Conservation (phyloP, 2,797 vertebrate species). For the Pelobates cultripes region DNA sequence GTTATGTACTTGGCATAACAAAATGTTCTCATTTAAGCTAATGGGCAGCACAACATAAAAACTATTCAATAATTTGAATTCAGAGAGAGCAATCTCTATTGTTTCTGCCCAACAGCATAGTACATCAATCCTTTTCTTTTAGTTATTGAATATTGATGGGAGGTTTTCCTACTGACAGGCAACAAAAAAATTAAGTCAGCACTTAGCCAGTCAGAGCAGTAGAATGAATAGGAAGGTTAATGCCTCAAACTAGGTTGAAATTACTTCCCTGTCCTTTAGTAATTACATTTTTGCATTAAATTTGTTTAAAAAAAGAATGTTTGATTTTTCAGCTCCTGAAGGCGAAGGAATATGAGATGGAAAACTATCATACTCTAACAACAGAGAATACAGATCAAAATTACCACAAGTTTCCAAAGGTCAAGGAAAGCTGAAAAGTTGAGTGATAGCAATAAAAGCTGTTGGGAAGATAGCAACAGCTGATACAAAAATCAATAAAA, state of each 20-base stretch:
- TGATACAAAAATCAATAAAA: slow-evolving; percentile 20
- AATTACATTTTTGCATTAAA: slow-evolving; percentile 63
- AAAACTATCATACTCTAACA: slow-evolving; percentile 63
- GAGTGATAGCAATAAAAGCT: slow-evolving; percentile 55
- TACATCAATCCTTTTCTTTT: slow-evolving; percentile 60
- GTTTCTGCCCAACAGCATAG: slow-evolving; percentile 58
- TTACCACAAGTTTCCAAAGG: slow-evolving; percentile 65
- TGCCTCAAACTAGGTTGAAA: slow-evolving; percentile 63
- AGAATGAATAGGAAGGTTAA: slow-evolving; percentile 57
- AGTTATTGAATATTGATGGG: slow-evolving; percentile 58
- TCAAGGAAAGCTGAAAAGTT: slow-evolving; percentile 62
- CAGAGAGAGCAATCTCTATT: slow-evolving; percentile 49
- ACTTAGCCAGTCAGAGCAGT: slow-evolving; percentile 53
- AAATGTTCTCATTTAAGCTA: slow-evolving; percentile 53
- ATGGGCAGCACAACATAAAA: slow-evolving; percentile 49
- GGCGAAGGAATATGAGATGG: slow-evolving; percentile 59
- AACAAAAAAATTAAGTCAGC: slow-evolving; percentile 58
- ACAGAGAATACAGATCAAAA: slow-evolving; percentile 60
- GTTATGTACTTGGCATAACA: slow-evolving; percentile 44
- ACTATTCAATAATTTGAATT: slow-evolving; percentile 61
- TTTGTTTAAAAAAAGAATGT: slow-evolving; percentile 57
- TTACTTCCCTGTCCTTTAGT: slow-evolving; percentile 61
- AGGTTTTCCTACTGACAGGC: slow-evolving; percentile 56
- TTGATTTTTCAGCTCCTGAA: slow-evolving; percentile 64
- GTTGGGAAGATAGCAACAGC: neutral